phyloP scores from a whole-genome alignment of 2,113 vertebrate genomes.

The Ictalurus furcatus region DNA sequence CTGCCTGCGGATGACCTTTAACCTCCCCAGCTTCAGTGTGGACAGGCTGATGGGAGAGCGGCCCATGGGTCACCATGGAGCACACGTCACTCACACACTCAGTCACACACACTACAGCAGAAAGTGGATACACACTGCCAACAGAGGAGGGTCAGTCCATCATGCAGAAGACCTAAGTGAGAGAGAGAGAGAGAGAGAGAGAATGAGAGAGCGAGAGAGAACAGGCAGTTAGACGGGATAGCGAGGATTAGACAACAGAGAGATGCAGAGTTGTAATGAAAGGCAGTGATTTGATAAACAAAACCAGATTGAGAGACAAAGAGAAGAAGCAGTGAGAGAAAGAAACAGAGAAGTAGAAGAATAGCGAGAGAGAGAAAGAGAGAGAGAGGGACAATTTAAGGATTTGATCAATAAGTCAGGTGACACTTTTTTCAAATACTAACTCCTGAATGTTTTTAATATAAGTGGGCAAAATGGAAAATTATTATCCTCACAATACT shows the following conservation, averaged over 20 bases:
- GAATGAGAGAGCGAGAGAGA: background rate
- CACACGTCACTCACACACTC: conserved; percentile 45
- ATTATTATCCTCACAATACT: background rate
- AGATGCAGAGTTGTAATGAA: background rate
- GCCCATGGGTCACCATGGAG: conserved; percentile 71
- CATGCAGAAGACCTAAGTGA: background rate
- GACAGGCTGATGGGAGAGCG: conserved; percentile 62
- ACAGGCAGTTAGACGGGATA: background rate
- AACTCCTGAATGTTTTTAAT: background rate
- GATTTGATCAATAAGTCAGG: no score
- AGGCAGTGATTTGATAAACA: background rate
- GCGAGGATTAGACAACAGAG: background rate
- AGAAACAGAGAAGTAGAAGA: background rate
- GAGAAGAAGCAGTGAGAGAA: background rate
- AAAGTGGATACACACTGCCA: background rate
- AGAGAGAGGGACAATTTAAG: background rate
- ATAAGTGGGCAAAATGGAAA: background rate
- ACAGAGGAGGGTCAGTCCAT: background rate
- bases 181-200: background rate
- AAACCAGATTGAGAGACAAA: background rate
- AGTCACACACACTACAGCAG: background rate
- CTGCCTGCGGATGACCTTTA: conserved; percentile 79
- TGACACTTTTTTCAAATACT: background rate
- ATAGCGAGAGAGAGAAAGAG: background rate
- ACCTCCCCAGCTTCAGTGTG: conserved; percentile 78